These are phyloP conservation scores for Fregetta grallaria DNA, from an alignment of 2,113 vertebrate genomes.

Conservation along the genomic window DNA sequence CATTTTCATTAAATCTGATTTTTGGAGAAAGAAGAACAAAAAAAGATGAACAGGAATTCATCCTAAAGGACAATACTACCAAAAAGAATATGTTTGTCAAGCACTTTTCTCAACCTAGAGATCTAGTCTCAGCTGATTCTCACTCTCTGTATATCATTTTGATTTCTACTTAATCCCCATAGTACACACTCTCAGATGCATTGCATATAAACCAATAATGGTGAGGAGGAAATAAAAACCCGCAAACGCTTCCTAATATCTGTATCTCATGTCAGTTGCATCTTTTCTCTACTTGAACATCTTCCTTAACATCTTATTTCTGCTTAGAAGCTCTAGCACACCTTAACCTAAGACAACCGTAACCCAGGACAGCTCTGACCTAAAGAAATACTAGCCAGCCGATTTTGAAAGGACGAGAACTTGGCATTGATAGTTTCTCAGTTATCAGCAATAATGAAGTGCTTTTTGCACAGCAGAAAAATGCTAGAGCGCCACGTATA, in stretches of 20 bases:
- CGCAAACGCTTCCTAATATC: not conserved
- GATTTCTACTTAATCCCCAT: not conserved
- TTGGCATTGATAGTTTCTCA: not conserved
- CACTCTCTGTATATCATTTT: not conserved
- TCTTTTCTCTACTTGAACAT: not conserved
- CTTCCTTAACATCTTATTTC: not conserved
- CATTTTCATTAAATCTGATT: not conserved
- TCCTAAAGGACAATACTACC: not conserved
- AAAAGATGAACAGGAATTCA: not conserved
- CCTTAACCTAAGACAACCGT: accelerated
- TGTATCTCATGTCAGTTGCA: not conserved
- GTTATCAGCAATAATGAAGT: not conserved
- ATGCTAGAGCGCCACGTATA: accelerated
- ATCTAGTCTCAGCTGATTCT: not conserved
- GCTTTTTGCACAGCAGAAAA: not conserved
- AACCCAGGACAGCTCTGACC: not conserved
- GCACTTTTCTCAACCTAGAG: not conserved
- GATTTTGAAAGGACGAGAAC: not conserved
- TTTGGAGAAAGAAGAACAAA: not conserved
- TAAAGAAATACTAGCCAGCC: not conserved
- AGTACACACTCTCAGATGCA: not conserved
- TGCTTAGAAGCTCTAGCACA: not conserved
- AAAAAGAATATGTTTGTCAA: not conserved
- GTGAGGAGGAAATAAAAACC: not conserved
- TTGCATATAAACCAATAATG: not conserved